phyloP scores from a whole-genome alignment of 2,113 vertebrate species.

The Heterocephalus glaber region DNA sequence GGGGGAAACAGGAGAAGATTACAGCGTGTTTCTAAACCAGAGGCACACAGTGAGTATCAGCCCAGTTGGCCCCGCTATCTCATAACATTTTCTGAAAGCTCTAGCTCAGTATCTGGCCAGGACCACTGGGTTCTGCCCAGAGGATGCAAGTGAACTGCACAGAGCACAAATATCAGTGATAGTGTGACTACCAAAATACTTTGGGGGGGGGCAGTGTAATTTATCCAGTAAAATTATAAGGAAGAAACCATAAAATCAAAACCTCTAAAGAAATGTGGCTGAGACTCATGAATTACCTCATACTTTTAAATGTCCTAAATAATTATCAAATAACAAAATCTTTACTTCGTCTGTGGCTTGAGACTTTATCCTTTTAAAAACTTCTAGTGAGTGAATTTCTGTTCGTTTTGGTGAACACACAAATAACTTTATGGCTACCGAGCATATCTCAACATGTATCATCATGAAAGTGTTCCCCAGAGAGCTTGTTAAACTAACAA shows the following conservation, averaged over 20 bases:
- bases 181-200: neutral
- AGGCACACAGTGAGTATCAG: constrained; percentile 46
- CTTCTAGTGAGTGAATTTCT: constrained; percentile 64
- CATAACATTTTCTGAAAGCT: constrained; percentile 14
- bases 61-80: neutral
- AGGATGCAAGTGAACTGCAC: neutral
- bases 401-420: constrained; percentile 61
- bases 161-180: neutral
- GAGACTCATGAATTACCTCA: neutral
- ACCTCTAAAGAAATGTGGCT: neutral
- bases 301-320: neutral
- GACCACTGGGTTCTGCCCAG: neutral
- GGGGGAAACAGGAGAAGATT: neutral
- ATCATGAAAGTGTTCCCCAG: constrained; percentile 78
- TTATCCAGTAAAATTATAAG: constrained; percentile 44
- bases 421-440: constrained; percentile 75
- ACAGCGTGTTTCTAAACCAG: constrained; percentile 3
- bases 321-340: constrained; percentile 4
- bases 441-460: constrained; percentile 72
- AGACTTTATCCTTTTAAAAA: constrained; percentile 49
- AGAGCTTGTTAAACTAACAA: constrained; percentile 86
- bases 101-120: neutral
- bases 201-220: neutral
- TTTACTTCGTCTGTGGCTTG: constrained; percentile 6
- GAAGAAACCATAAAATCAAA: constrained; percentile 41